These are phyloP conservation scores for Protomyctophum bolini DNA, from an alignment of 2,113 vertebrate species.

Conservation along the genomic window DNA sequence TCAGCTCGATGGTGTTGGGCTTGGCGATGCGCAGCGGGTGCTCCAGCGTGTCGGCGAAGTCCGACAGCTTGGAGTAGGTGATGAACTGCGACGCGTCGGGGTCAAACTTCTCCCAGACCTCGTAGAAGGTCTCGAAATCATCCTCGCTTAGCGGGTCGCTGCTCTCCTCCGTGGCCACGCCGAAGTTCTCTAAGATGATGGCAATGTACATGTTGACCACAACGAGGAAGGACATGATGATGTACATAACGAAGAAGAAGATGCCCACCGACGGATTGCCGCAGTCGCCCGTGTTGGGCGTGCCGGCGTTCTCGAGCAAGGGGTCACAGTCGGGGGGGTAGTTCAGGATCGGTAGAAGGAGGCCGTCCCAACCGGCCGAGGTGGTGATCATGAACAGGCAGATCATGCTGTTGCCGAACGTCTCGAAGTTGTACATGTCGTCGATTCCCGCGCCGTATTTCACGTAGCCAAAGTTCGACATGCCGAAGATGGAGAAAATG, in stretches of 20 bases:
- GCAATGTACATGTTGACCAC: constrained; percentile 99
- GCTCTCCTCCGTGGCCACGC: constrained; percentile 97
- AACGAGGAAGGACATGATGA: constrained; percentile 99
- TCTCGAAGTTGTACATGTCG: constrained; percentile 99
- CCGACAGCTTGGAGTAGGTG: constrained; percentile 93
- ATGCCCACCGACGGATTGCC: constrained; percentile 98
- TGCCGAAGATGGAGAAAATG: constrained; percentile 99
- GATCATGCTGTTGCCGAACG: constrained; percentile 99
- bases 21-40: constrained; percentile 95
- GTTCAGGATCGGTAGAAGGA: constrained; percentile 95
- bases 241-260: constrained; percentile 99
- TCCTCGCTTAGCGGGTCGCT: constrained; percentile 98
- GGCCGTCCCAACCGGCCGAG: constrained; percentile 95
- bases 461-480: constrained; percentile 99
- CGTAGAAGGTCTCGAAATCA: constrained; percentile 98
- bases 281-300: constrained; percentile 91
- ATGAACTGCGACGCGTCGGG: constrained; percentile 97
- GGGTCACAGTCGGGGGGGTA: constrained; percentile 93
- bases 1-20: constrained; percentile 98
- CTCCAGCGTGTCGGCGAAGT: constrained; percentile 96
- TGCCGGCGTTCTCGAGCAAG: constrained; percentile 90
- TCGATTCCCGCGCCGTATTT: constrained; percentile 94
- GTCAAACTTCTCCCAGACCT: constrained; percentile 99
- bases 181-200: constrained; percentile 99
- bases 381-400: constrained; percentile 98